These are phyloP conservation scores for Ageneiosus marmoratus DNA, from an alignment of 2,113 vertebrate genomes.

Conservation along the genomic window DNA sequence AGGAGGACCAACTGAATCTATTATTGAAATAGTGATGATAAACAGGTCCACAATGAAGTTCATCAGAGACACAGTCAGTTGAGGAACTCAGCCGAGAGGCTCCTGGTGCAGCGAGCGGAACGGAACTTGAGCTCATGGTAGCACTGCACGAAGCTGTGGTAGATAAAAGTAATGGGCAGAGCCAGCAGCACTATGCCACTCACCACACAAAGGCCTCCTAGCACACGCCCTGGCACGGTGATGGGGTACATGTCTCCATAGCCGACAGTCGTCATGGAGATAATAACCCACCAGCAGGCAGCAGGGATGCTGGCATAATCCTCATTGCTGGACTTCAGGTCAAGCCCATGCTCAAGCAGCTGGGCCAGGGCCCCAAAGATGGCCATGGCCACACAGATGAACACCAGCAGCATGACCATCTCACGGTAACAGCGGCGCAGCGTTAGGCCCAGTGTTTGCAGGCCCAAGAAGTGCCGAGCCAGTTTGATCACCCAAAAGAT, in stretches of 20 bases:
- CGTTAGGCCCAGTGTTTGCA: slow-evolving; percentile 94
- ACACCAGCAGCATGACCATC: slow-evolving; percentile 96
- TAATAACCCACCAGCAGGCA: slow-evolving; percentile 98
- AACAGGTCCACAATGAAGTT: not conserved
- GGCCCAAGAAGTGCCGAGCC: slow-evolving; percentile 93
- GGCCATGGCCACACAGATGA: slow-evolving; percentile 95
- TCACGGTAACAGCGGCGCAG: slow-evolving; percentile 93
- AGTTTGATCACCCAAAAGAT: slow-evolving; percentile 99
- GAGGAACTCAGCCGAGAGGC: slow-evolving; percentile 84
- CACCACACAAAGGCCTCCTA: slow-evolving; percentile 92
- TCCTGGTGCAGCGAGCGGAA: slow-evolving; percentile 81
- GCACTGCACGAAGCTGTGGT: slow-evolving; percentile 96
- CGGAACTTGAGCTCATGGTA: slow-evolving; percentile 93
- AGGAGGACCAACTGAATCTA: not conserved
- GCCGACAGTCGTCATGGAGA: slow-evolving; percentile 98
- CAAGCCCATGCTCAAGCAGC: slow-evolving; percentile 92
- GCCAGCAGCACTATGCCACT: slow-evolving; percentile 93
- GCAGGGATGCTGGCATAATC: slow-evolving; percentile 95
- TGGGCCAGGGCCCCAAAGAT: slow-evolving; percentile 94
- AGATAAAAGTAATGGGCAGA: slow-evolving; percentile 96
- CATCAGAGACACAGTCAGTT: slow-evolving; percentile 66
- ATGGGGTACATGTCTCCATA: slow-evolving; percentile 97
- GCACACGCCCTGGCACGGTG: slow-evolving; percentile 89
- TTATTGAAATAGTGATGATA: not conserved
- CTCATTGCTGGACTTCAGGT: slow-evolving; percentile 86